Evolutionary conservation across 2,888 invertebrate species (phyloP).

Genomic region (Coleophora deauratella): DNA sequence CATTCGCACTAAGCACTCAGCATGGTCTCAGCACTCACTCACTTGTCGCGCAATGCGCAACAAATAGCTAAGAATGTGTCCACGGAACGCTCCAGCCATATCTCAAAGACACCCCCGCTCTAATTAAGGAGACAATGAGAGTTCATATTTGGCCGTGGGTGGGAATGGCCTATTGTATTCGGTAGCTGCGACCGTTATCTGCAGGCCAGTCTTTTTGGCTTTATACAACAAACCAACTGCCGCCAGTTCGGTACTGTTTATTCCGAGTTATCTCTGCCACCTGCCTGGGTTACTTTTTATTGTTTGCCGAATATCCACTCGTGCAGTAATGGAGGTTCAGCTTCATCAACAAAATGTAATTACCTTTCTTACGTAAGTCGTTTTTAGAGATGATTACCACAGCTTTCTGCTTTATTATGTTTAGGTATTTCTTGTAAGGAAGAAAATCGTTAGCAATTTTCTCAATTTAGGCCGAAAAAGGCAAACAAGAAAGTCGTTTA

Average conservation of each 20-base stretch:
- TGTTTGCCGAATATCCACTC: no score
- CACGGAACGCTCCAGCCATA: slow-evolving; percentile 19
- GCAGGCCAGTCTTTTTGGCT: slow-evolving; percentile 60
- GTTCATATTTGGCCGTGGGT: slow-evolving; percentile 59
- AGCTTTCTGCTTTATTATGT: no score
- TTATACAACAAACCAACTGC: slow-evolving; percentile 49
- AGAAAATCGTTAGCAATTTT: no score
- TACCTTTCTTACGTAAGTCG: no score
- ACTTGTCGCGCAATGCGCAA: slow-evolving; percentile 17
- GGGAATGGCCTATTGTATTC: slow-evolving; percentile 47
- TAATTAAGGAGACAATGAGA: slow-evolving; percentile 52
- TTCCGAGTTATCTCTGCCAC: slow-evolving; percentile 14
- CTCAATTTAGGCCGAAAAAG: no score
- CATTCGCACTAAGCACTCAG: no score
- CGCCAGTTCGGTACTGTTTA: slow-evolving; percentile 33
- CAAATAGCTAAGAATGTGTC: background rate
- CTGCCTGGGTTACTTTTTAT: no score
- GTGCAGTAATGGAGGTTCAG: no score
- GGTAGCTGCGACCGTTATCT: slow-evolving; percentile 45
- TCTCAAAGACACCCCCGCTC: slow-evolving; percentile 61
- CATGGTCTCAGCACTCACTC: slow-evolving; percentile 16
- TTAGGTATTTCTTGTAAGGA: no score
- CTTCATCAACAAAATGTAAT: no score
- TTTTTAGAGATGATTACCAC: no score
- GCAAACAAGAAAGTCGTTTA: no score